These are phyloP conservation scores for Brachionus rotundiformis DNA, from an alignment of 1,140 invertebrate genomes.

Conservation along the genomic window DNA sequence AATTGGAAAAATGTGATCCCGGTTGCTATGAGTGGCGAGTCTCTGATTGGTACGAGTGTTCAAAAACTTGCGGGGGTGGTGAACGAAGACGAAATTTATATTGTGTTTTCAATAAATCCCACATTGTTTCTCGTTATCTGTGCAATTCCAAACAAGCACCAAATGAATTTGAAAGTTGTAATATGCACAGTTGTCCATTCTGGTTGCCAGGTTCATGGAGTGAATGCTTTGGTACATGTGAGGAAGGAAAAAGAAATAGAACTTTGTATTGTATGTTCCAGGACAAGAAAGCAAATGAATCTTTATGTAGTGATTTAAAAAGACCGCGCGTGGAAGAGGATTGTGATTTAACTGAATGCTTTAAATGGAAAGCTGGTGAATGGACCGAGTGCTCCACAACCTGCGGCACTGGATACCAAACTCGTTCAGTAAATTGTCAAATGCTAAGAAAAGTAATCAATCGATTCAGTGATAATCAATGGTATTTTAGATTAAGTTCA, in stretches of 20 bases:
- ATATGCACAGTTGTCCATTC: neutral
- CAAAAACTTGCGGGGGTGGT: conserved; percentile 36
- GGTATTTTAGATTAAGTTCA: neutral
- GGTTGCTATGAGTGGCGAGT: conserved; percentile 15
- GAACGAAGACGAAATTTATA: conserved; percentile 17
- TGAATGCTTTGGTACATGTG: conserved; percentile 3
- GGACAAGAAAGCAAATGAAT: neutral
- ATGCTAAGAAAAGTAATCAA: neutral
- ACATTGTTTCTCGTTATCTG: neutral
- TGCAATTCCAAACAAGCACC: neutral
- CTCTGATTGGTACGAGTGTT: conserved; percentile 47
- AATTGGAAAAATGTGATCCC: conserved; percentile 7
- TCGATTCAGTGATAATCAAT: neutral
- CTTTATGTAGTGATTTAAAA: neutral
- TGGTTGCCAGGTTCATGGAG: neutral
- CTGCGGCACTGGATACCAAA: conserved; percentile 19
- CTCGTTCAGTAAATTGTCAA: conserved; percentile 25
- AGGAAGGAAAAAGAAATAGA: neutral
- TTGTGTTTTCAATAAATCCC: conserved; percentile 14
- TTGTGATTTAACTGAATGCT: conserved; percentile 25
- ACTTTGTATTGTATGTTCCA: conserved; percentile 15
- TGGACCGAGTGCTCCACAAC: conserved; percentile 29
- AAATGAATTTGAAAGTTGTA: conserved; percentile 10
- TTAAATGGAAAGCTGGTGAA: conserved; percentile 33
- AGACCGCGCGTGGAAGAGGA: conserved; percentile 7